A percentile compares a stretch with the other conserved stretches of the same genome.
phyloP scores from a whole-genome alignment of 1,140 invertebrate genomes.

The Tribolium castaneum region DNA sequence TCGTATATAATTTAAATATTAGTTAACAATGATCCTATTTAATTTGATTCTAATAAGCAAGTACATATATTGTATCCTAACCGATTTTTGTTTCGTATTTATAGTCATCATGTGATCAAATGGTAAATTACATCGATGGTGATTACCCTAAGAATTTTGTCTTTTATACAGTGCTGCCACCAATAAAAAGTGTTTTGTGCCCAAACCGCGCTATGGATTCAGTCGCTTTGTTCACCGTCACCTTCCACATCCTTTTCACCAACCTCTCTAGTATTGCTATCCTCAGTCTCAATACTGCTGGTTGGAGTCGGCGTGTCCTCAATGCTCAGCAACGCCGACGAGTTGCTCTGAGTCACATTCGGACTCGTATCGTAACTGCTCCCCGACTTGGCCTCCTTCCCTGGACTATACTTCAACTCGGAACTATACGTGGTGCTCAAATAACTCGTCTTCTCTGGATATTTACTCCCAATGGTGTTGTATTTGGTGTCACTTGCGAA shows the following conservation, averaged over 20 bases:
- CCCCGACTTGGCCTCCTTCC: conserved; percentile 46
- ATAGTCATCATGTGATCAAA: conserved; percentile 28
- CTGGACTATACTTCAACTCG: conserved; percentile 57
- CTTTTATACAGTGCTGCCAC: conserved; percentile 59
- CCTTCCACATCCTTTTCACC: conserved; percentile 70
- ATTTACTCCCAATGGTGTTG: conserved; percentile 57
- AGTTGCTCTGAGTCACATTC: conserved; percentile 50
- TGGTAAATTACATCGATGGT: conserved; percentile 35
- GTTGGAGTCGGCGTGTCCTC: conserved; percentile 70
- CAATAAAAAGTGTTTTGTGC: conserved; percentile 53
- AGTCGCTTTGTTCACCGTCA: conserved; percentile 71
- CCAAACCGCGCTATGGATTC: conserved; percentile 55
- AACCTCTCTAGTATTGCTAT: conserved; percentile 68
- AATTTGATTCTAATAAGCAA: conserved; percentile 64
- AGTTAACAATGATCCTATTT: conserved; percentile 63
- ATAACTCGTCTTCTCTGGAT: conserved; percentile 55
- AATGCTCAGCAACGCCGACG: conserved; percentile 54
- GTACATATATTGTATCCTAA: conserved; percentile 49
- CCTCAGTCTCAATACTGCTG: conserved; percentile 71
- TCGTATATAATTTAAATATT: conserved; percentile 58
- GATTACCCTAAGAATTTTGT: conserved; percentile 53
- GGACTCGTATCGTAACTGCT: conserved; percentile 50
- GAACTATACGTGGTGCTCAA: conserved; percentile 51
- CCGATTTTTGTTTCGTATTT: conserved; percentile 10
- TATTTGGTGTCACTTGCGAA: conserved; percentile 49